phyloP scores from a whole-genome alignment of 2,888 invertebrate genomes.

The Leucania comma region DNA sequence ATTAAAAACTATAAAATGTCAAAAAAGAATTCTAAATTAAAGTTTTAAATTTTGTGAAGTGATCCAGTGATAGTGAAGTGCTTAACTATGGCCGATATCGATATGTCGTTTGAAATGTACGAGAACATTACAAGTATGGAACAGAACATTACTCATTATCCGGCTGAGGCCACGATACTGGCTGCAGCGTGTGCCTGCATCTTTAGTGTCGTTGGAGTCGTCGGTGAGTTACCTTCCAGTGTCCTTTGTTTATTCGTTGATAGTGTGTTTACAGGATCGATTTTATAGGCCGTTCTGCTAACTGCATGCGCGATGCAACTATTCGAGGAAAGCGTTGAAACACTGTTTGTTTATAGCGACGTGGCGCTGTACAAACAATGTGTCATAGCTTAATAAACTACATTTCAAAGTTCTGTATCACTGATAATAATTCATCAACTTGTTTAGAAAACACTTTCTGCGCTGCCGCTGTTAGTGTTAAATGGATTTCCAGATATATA shows the following conservation, averaged over 20 bases:
- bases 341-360: constrained; percentile 73
- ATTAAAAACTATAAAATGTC: constrained; percentile 71
- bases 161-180: constrained; percentile 93
- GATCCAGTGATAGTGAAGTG: constrained; percentile 69
- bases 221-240: constrained; percentile 91
- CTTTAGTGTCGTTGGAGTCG: constrained; percentile 94
- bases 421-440: constrained; percentile 52
- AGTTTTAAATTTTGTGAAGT: constrained; percentile 66
- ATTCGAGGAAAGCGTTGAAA: constrained; percentile 76
- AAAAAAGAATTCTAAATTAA: constrained; percentile 72
- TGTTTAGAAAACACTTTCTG: constrained; percentile 56
- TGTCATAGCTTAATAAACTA: constrained; percentile 73
- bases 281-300: constrained; percentile 49
- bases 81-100: constrained; percentile 64
- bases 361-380: constrained; percentile 70
- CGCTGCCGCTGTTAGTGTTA: constrained; percentile 50
- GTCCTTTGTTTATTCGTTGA: constrained; percentile 65
- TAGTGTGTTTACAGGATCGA: constrained; percentile 73
- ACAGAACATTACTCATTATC: constrained; percentile 89
- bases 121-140: constrained; percentile 76
- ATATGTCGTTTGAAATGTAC: constrained; percentile 64
- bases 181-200: constrained; percentile 95
- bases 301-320: constrained; percentile 60
- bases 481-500: constrained; percentile 45
- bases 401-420: constrained; percentile 65